These are phyloP conservation scores for Sepiola atlantica DNA, from an alignment of 2,888 invertebrate species.

Conservation along the genomic window DNA sequence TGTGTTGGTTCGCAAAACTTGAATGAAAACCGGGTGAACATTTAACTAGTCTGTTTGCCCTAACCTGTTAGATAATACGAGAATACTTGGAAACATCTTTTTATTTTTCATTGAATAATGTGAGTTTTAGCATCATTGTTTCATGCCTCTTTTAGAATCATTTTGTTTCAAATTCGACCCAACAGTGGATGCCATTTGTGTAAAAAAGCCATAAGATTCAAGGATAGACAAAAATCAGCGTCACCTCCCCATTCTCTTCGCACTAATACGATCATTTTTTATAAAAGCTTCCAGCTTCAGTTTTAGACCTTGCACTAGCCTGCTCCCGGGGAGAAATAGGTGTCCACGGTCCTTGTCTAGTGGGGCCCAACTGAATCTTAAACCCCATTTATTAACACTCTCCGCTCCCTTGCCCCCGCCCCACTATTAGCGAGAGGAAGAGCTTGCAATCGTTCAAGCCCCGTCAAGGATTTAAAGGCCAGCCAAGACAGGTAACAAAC, in stretches of 20 bases:
- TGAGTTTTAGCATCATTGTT: too few species aligned
- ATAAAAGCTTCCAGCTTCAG: not conserved
- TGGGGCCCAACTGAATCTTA: not conserved
- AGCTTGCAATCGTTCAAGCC: not conserved
- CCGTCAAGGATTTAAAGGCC: not conserved
- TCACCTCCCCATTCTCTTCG: not conserved
- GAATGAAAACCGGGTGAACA: too few species aligned
- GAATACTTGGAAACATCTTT: too few species aligned
- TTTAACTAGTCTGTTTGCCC: too few species aligned
- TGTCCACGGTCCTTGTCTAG: not conserved
- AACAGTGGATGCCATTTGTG: not conserved
- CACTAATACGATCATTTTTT: not conserved
- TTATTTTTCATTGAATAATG: too few species aligned
- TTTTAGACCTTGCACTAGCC: not conserved
- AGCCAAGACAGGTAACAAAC: not conserved
- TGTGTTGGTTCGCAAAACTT: too few species aligned
- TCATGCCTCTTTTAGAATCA: not conserved
- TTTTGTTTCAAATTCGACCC: not conserved
- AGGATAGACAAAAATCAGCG: not conserved
- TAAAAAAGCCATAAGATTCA: not conserved
- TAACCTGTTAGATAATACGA: too few species aligned
- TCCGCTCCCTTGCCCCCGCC: not conserved
- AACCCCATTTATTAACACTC: not conserved
- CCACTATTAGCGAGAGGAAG: not conserved
- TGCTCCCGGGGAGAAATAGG: not conserved